A percentile compares a stretch with the other conserved stretches of the same genome.
Conservation (phyloP, 2,888 invertebrate species). For the Nasonia oneida region DNA sequence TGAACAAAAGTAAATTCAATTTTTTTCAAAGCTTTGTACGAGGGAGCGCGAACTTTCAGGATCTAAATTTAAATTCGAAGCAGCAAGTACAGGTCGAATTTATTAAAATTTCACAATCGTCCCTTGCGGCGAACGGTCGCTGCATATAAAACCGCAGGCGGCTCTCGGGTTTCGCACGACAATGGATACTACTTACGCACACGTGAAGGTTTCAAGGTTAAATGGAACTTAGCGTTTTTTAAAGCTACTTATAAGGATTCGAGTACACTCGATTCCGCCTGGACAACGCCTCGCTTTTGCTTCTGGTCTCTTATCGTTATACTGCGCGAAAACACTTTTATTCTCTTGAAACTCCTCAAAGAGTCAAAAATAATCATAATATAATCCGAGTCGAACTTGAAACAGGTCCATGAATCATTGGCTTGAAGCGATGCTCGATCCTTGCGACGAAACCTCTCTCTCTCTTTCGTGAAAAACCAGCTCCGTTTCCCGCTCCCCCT, state of each 20-base stretch:
- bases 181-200: not conserved
- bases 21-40: not conserved
- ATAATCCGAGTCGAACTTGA: no score
- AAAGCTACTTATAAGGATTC: constrained; percentile 43
- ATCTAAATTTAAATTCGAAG: not conserved
- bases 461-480: not conserved
- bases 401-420: not conserved
- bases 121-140: not conserved
- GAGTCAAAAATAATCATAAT: no score
- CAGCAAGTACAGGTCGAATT: not conserved
- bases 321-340: not conserved
- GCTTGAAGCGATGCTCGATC: no score
- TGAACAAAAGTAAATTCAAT: not conserved
- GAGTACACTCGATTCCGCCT: not conserved
- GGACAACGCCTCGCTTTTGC: no score
- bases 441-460: not conserved
- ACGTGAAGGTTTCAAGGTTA: constrained; percentile 27
- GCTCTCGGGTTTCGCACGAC: not conserved
- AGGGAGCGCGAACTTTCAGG: not conserved
- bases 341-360: not conserved
- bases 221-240: not conserved
- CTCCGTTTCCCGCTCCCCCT: not conserved
- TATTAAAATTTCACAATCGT: not conserved
- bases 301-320: no score
- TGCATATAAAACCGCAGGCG: constrained; percentile 2